phyloP scores from a whole-genome alignment of 2,797 vertebrate genomes.

The Apogon hyalosoma region DNA sequence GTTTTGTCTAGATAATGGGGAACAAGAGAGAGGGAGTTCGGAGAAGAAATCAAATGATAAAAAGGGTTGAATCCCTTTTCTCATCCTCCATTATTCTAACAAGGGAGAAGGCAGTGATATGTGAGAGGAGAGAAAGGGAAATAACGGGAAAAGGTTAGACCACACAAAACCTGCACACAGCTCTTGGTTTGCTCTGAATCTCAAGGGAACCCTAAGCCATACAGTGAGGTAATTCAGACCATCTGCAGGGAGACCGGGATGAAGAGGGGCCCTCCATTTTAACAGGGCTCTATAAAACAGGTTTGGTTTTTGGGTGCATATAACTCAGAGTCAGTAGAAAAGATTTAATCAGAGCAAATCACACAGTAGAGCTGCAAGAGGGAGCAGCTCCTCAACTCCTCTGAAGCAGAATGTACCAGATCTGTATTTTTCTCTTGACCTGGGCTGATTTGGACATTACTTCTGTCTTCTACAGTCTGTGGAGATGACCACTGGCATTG shows the following conservation, averaged over 20 bases:
- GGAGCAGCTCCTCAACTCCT: no score
- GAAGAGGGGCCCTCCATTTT: constrained; percentile 45
- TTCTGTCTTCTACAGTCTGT: no score
- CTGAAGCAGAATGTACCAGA: no score
- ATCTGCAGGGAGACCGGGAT: constrained; percentile 67
- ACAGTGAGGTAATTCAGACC: constrained; percentile 81
- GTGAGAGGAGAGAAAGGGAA: constrained; percentile 37
- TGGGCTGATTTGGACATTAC: no score
- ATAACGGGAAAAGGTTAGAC: constrained; percentile 56
- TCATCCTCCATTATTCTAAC: constrained; percentile 7
- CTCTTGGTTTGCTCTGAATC: constrained; percentile 64
- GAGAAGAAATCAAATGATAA: constrained; percentile 1
- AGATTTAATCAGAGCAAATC: no score
- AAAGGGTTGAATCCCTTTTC: constrained; percentile 20
- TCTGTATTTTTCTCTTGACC: no score
- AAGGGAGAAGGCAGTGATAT: constrained; percentile 21
- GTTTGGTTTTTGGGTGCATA: constrained; percentile 14
- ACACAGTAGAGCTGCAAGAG: no score
- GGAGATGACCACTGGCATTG: no score
- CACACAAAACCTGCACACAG: constrained; percentile 74
- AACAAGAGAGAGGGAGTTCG: constrained; percentile 3
- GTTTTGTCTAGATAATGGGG: constrained; percentile 16
- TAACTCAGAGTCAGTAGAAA: neutral
- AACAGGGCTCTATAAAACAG: constrained; percentile 53
- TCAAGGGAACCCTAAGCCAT: constrained; percentile 67